These are phyloP conservation scores for Resseliella maxima DNA, from an alignment of 2,888 invertebrate species.

Conservation along the genomic window DNA sequence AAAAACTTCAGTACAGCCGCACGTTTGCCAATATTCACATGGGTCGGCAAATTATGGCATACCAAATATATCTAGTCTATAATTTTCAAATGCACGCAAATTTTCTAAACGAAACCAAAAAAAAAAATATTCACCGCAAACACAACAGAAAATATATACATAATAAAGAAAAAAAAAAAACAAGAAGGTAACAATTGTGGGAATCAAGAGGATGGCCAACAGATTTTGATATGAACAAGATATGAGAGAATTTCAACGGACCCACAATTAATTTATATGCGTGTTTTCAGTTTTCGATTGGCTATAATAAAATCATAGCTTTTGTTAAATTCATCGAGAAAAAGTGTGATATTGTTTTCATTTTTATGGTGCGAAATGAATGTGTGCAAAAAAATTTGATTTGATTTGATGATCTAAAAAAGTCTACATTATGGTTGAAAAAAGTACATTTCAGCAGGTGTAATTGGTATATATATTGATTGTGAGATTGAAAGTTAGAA, in stretches of 20 bases:
- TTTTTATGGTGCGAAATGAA: no score
- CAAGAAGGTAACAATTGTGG: conserved; percentile 34
- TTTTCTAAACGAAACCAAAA: background rate
- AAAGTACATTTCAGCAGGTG: no score
- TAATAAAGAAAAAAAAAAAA: background rate
- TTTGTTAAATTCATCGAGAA: no score
- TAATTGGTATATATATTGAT: no score
- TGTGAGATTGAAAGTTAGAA: no score
- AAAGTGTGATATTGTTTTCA: no score
- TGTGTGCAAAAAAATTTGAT: no score
- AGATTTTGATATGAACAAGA: background rate
- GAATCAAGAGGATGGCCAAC: background rate
- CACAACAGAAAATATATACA: background rate
- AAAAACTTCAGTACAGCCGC: background rate
- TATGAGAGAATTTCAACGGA: background rate
- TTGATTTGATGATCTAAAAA: no score
- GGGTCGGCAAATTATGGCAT: conserved; percentile 39
- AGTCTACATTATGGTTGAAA: no score
- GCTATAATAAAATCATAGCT: no score
- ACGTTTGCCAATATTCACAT: conserved; percentile 21
- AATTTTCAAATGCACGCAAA: conserved; percentile 54
- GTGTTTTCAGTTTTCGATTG: no score
- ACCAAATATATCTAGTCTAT: conserved; percentile 45
- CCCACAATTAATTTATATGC: background rate
- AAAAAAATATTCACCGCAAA: background rate